Evolutionary conservation across 1,140 invertebrate genomes (phyloP), one percentile per base, ranked within the genome.

Genomic region (Cyrtorhinus lividipennis): DNA sequence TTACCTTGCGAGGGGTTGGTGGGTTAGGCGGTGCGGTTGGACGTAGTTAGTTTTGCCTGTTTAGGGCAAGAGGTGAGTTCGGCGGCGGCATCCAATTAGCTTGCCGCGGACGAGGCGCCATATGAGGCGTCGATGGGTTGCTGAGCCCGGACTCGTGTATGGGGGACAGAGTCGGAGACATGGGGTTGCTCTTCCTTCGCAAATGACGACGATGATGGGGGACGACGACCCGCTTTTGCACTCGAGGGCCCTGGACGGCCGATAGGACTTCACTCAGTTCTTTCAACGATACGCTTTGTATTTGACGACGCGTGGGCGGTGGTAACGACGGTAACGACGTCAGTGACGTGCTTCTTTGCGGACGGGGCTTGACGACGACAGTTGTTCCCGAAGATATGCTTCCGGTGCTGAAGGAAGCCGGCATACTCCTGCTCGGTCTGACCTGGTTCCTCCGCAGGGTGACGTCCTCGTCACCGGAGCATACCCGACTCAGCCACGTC

Each of bases 121-220:
- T 38, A 22, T 68, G 69, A 10, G 68, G 70, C 18, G 70, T 71
- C 0, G 69, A 66, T 0, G 84, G 82, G 73, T 86, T 86, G 2
- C 83, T 85, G 1, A 85, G 73, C n/a, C 84, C 84, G 15, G 82
- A 84, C 67, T 86, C 83, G 44, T 81, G 79, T 26, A 86, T 86
- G 10, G 85, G 84, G 26, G 83, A 85, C 46, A 86, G 71, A 27
- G 78, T 77, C 0, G 73, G 72, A 23, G 72, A 73, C 58, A 70
- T 63, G 61, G 71, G 69, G 63, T 78, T 69, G 70, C 64, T 78
- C 66, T 77, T 78, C 2, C 76, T 66, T 20, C 75, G 69, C 18
- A 71, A 62, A 53, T 61, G 64, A 58, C 65, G 65, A 66, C 66
- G 67, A 18, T 57, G 45, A 30, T 64, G 59, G 48, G 63, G 45